Conservation (phyloP, 2,888 invertebrate species). For the Eupithecia subumbrata region DNA sequence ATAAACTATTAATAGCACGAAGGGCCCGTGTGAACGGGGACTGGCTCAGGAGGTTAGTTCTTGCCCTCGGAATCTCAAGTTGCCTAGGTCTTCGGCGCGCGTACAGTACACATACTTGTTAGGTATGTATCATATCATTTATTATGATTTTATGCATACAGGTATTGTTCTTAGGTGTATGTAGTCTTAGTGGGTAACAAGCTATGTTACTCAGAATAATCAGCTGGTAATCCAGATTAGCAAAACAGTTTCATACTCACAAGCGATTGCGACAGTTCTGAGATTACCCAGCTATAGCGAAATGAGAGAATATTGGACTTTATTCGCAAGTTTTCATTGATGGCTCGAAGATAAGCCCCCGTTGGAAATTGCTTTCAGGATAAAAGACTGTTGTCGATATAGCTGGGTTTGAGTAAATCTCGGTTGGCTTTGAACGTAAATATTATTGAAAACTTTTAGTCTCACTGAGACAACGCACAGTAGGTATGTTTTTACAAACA, state of each 20-base stretch:
- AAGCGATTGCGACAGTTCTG: background rate
- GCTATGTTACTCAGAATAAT: background rate
- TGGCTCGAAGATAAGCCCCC: constrained; percentile 12
- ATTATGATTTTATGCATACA: no score
- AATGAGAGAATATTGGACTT: constrained; percentile 16
- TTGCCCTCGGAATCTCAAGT: no score
- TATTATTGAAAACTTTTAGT: constrained; percentile 5
- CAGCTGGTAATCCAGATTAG: background rate
- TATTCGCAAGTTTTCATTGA: constrained; percentile 18
- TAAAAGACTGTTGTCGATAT: constrained; percentile 14
- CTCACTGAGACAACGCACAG: constrained; percentile 4
- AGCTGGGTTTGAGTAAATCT: constrained; percentile 9
- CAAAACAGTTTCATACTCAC: background rate
- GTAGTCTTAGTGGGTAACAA: no score
- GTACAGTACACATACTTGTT: no score
- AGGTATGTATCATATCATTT: no score
- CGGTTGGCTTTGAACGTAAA: background rate
- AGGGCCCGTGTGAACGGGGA: no score
- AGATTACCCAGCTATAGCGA: constrained; percentile 6
- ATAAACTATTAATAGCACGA: no score
- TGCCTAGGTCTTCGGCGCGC: no score
- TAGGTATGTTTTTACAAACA: background rate
- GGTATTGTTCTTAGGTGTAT: no score
- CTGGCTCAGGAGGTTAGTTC: no score
- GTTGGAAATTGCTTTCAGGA: constrained; percentile 16